Evolutionary conservation across 64 coral and sea anemone genomes (phyloP).

Genomic region (Hydrozoanthus tunicans): DNA sequence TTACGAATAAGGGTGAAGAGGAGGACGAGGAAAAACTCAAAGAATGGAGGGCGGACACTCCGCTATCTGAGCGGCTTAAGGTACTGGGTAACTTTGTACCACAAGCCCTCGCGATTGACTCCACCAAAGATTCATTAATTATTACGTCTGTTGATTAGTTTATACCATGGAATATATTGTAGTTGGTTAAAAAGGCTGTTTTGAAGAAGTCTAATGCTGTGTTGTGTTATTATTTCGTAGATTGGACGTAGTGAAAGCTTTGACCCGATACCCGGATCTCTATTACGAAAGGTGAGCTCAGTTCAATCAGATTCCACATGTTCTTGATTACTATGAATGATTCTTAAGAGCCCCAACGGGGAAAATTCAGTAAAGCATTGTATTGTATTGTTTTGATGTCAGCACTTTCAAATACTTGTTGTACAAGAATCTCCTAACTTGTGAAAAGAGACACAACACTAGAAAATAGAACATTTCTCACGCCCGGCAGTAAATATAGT

Average conservation of each 20-base stretch:
- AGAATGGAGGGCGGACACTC: constrained; percentile 90
- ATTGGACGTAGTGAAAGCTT: constrained; percentile 73
- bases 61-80: constrained; percentile 92
- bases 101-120: neutral
- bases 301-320: neutral
- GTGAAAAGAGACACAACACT: too few relatives aligned
- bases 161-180: neutral
- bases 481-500: neutral
- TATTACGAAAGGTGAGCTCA: constrained; percentile 82
- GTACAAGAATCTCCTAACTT: too few relatives aligned
- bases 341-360: too few relatives aligned
- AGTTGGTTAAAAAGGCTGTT: neutral
- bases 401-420: too few relatives aligned
- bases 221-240: constrained; percentile 20
- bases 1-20: constrained; percentile 25
- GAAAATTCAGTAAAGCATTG: too few relatives aligned
- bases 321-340: too few relatives aligned
- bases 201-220: neutral
- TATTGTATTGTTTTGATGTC: too few relatives aligned
- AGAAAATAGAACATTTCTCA: neutral
- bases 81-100: neutral
- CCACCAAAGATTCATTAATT: neutral
- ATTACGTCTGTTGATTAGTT: too few relatives aligned
- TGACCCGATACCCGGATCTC: constrained; percentile 79
- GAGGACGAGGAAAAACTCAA: constrained; percentile 65